phyloP scores from a whole-genome alignment of 2,797 vertebrate species.

The Enteromius fasciolatus region DNA sequence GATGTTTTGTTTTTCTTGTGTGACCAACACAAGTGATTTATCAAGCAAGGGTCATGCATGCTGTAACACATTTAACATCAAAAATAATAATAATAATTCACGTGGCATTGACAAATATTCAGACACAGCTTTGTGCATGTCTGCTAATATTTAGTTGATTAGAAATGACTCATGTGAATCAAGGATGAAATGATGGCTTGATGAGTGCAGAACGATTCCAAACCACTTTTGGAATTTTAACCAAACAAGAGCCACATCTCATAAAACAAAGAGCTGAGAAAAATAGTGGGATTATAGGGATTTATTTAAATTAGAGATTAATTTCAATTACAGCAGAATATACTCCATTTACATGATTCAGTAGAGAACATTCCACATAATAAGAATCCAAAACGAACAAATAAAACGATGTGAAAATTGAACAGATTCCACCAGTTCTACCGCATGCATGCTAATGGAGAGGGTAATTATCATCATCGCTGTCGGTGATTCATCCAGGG shows the following conservation, averaged over 20 bases:
- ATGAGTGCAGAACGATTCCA: neutral
- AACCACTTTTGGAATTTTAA: neutral
- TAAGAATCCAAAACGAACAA: conserved; percentile 22
- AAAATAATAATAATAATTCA: neutral
- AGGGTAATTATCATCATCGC: conserved; percentile 54
- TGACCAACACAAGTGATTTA: neutral
- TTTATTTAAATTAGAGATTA: neutral
- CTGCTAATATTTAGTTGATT: conserved; percentile 11
- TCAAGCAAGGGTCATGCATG: neutral
- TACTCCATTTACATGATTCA: neutral
- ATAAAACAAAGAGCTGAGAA: neutral
- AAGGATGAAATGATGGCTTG: neutral
- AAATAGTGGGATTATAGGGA: neutral
- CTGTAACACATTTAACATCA: neutral
- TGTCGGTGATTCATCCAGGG: conserved; percentile 52
- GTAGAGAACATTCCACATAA: neutral
- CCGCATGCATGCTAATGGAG: conserved; percentile 54
- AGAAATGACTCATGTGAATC: conserved; percentile 3
- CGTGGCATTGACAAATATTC: neutral
- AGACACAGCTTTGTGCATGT: neutral
- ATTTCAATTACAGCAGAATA: neutral
- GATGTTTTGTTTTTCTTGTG: neutral
- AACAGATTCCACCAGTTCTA: conserved; percentile 42
- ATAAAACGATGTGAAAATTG: conserved; percentile 30
- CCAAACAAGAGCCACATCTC: neutral